phyloP scores from a whole-genome alignment of 2,113 vertebrate species.

The Chamaea fasciata region DNA sequence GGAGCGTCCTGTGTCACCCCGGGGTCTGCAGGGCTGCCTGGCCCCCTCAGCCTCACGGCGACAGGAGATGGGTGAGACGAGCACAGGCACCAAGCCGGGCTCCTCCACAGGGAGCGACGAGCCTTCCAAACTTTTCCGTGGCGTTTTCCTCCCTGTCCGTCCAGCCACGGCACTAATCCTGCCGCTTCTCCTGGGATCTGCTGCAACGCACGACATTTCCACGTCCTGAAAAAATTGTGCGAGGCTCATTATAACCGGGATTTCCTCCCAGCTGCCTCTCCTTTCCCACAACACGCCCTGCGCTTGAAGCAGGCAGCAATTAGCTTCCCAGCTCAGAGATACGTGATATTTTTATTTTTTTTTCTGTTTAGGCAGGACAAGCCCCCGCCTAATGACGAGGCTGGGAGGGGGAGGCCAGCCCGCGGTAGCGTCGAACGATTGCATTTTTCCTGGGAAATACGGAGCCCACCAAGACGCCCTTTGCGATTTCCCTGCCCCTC shows the following conservation, averaged over 20 bases:
- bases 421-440: rapidly evolving
- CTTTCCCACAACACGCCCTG: neutral
- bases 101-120: neutral
- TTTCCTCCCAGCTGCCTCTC: neutral
- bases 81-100: rapidly evolving
- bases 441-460: rapidly evolving
- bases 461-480: neutral
- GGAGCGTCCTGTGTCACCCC: rapidly evolving
- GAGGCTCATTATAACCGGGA: neutral
- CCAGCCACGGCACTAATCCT: neutral
- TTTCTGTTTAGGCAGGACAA: neutral
- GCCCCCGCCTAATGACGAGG: rapidly evolving
- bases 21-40: neutral
- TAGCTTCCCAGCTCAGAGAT: neutral
- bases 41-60: rapidly evolving
- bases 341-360: neutral
- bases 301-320: neutral
- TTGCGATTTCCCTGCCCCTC: neutral
- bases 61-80: rapidly evolving
- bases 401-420: neutral
- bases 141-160: rapidly evolving
- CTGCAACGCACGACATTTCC: neutral
- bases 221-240: rapidly evolving
- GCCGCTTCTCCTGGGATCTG: rapidly evolving
- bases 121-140: neutral